Percentiles rank a stretch among this genome's conserved stretches.
Conservation (phyloP, 2,113 vertebrate genomes). For the Poeciliopsis prolifica region DNA sequence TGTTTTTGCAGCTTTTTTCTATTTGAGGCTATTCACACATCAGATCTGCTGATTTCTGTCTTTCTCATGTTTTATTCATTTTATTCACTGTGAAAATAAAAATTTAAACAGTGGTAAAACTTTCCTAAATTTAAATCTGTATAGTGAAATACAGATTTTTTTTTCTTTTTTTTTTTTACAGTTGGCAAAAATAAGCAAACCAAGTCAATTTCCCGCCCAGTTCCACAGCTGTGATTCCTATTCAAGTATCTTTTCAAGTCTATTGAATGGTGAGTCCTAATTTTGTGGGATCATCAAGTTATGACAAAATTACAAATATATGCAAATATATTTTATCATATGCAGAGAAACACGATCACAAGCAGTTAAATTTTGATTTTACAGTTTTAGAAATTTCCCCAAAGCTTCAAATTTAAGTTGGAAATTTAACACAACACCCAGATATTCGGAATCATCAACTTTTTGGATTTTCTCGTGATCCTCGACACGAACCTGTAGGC, state of each 20-base stretch:
- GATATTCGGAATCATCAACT: background rate
- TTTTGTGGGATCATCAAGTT: background rate
- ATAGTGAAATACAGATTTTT: background rate
- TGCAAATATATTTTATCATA: background rate
- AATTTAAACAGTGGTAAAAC: background rate
- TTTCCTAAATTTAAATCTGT: background rate
- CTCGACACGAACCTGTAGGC: constrained; percentile 85
- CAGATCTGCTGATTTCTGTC: too few relatives aligned
- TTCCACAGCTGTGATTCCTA: too few relatives aligned
- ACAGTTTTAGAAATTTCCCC: too few relatives aligned
- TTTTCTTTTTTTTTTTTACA: too few relatives aligned
- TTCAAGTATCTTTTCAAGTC: too few relatives aligned
- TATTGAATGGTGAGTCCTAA: too few relatives aligned
- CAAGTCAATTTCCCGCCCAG: too few relatives aligned
- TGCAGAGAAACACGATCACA: background rate
- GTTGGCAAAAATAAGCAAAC: too few relatives aligned
- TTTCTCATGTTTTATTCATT: background rate
- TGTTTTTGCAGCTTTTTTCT: background rate
- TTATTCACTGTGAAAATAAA: background rate
- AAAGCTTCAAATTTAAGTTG: too few relatives aligned
- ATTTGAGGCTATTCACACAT: too few relatives aligned
- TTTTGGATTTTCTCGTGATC: background rate
- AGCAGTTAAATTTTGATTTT: too few relatives aligned
- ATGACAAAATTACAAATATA: background rate
- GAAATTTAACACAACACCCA: background rate